phyloP scores from a whole-genome alignment of 2,888 invertebrate species.

The Limenitis arthemis region DNA sequence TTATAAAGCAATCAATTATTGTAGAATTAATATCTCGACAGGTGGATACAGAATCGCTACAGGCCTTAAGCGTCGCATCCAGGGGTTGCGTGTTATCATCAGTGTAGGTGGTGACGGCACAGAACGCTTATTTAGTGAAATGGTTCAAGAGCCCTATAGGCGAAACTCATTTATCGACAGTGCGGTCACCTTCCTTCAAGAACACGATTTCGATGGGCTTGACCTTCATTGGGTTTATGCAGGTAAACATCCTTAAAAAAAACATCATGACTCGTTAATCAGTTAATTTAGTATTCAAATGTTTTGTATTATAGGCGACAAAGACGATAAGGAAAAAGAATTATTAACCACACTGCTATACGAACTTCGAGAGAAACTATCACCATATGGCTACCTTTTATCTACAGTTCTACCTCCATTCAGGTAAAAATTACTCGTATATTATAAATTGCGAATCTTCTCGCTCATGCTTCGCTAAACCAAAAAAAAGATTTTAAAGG shows the following conservation, averaged over 20 bases:
- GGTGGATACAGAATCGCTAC: constrained; percentile 82
- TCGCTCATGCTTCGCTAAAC: too few relatives aligned
- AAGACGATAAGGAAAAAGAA: constrained; percentile 67
- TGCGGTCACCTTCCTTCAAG: constrained; percentile 74
- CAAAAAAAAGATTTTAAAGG: too few relatives aligned
- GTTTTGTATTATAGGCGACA: constrained; percentile 42
- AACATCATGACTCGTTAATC: not conserved
- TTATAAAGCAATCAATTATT: not conserved
- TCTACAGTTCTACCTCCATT: constrained; percentile 74
- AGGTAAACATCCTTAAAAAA: constrained; percentile 39
- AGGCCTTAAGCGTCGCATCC: constrained; percentile 76
- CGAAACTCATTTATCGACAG: constrained; percentile 75
- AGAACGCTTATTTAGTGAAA: constrained; percentile 72
- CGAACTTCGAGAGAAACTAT: constrained; percentile 74
- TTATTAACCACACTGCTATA: constrained; percentile 70
- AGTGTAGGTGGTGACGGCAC: constrained; percentile 82
- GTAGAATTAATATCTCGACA: constrained; percentile 31
- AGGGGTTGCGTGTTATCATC: constrained; percentile 78
- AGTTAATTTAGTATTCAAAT: not conserved
- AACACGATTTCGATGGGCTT: constrained; percentile 84
- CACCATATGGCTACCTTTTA: constrained; percentile 67
- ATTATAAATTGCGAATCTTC: too few relatives aligned
- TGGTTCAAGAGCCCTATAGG: constrained; percentile 71
- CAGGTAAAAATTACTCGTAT: constrained; percentile 57
- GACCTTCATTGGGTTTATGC: constrained; percentile 87